These are phyloP conservation scores for Perca flavescens DNA, from an alignment of 2,113 vertebrate genomes.

Conservation along the genomic window DNA sequence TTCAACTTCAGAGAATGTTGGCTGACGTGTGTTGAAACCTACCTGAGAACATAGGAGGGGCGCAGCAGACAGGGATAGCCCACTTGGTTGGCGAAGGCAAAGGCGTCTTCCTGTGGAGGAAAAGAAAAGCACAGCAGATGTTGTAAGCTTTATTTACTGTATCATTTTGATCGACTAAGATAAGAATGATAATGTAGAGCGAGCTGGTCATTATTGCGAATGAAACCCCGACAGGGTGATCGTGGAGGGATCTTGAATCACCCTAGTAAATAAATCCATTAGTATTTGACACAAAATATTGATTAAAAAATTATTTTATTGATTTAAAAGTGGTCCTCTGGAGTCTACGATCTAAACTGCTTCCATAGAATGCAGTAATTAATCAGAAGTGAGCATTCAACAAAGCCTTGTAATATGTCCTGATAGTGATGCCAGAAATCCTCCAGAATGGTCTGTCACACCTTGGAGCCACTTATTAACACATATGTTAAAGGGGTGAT, in stretches of 20 bases:
- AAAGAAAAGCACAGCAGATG: conserved; percentile 15
- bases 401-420: background rate
- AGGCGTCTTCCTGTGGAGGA: conserved; percentile 89
- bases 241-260: too few relatives aligned
- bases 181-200: background rate
- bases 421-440: background rate
- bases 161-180: background rate
- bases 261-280: too few relatives aligned
- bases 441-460: background rate
- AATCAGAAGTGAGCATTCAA: too few relatives aligned
- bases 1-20: background rate
- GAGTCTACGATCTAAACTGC: too few relatives aligned
- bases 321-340: too few relatives aligned
- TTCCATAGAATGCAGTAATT: too few relatives aligned
- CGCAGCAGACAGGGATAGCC: conserved; percentile 94
- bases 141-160: background rate
- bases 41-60: conserved; percentile 96
- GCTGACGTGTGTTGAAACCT: conserved; percentile 44
- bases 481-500: background rate
- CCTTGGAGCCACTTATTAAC: background rate
- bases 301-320: too few relatives aligned
- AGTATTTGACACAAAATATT: too few relatives aligned
- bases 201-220: too few relatives aligned
- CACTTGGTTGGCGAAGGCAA: conserved; percentile 90
- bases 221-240: too few relatives aligned